Evolutionary conservation across 1,140 invertebrate species (phyloP), one percentile per base, ranked within the genome.

Genomic region (Papilio aristodemus): DNA sequence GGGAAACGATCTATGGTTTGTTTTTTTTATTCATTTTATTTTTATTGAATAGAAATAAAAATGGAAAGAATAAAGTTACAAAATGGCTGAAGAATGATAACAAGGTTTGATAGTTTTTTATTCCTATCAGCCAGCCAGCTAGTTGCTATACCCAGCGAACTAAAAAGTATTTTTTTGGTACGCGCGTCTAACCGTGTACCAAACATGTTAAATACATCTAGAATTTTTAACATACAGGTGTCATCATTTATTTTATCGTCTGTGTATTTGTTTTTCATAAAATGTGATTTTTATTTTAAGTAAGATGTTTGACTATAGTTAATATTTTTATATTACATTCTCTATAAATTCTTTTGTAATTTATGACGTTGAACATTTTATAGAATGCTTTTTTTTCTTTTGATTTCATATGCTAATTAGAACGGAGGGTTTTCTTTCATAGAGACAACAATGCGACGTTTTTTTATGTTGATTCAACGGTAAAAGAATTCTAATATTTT

Each of bases 1-100:
- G 46, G 46, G 46, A 54, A 54, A 54, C 46, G 46, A 54, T 54
- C 46, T 54, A 54, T 54, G 46, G 46, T 54, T 54, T 54, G 46
- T 54, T 13, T 54, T 46, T 50, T 54, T 46, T 46, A 46, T 46
- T 46, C 43, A 32, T 32, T 32, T 32, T 25, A 50, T 50, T 50
- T 54, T 25, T 54, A 54, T 54, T 54, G 46, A 54, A 54, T 54
- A 22, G 46, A 54, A 54, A 25, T 25, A 54, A 54, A 54, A 13
- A 10, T 54, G 17, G 19, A 25, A 10, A 50, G 46, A 13, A 13
- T 54, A 17, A 10, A 54, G 46, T 54, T 13, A 54, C 6, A 19
- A 54, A 46, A 46, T 46, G 9, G 17, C 46, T 1, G 17, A 22
- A 54, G 3, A 9, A 54, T 46, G 17, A 46, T 22, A 50, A 1